phyloP scores from a whole-genome alignment of 2,797 vertebrate genomes.

The Sardinella longiceps region DNA sequence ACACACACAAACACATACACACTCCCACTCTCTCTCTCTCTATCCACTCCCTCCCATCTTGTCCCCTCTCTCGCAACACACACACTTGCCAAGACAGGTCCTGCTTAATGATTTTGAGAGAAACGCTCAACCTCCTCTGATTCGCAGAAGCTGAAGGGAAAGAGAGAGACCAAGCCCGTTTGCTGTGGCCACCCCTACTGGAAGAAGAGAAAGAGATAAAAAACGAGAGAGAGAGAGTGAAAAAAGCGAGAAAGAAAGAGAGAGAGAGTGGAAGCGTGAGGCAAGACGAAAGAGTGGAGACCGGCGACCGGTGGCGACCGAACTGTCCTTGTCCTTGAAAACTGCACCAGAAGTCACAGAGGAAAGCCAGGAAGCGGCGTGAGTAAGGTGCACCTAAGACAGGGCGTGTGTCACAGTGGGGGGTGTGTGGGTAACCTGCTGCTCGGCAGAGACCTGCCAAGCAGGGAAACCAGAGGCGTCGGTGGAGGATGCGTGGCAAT shows the following conservation, averaged over 20 bases:
- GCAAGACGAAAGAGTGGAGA: slow-evolving; percentile 57
- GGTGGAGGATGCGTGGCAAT: slow-evolving; percentile 71
- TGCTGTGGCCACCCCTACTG: slow-evolving; percentile 76
- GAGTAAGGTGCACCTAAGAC: slow-evolving; percentile 80
- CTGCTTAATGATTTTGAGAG: slow-evolving; percentile 75
- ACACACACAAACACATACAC: slow-evolving; percentile 62
- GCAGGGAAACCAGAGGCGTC: slow-evolving; percentile 68
- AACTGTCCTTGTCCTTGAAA: slow-evolving; percentile 91
- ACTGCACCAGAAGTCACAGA: slow-evolving; percentile 97
- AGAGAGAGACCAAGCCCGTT: slow-evolving; percentile 42
- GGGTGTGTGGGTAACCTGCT: slow-evolving; percentile 63
- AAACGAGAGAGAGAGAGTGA: background rate
- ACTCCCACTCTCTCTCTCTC: slow-evolving; percentile 50
- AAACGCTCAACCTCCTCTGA: slow-evolving; percentile 76
- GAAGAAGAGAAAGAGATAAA: slow-evolving; percentile 55
- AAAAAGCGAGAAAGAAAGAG: slow-evolving; percentile 41
- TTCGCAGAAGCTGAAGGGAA: slow-evolving; percentile 50
- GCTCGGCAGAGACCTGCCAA: slow-evolving; percentile 72
- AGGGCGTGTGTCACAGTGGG: slow-evolving; percentile 65
- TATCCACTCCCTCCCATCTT: slow-evolving; percentile 43
- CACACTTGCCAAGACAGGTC: slow-evolving; percentile 80
- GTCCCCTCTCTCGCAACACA: slow-evolving; percentile 61
- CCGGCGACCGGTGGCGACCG: slow-evolving; percentile 80
- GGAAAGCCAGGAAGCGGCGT: slow-evolving; percentile 94
- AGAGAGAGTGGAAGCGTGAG: slow-evolving; percentile 31